phyloP scores from a whole-genome alignment of 2,797 vertebrate species.

The Pipistrellus pygmaeus region DNA sequence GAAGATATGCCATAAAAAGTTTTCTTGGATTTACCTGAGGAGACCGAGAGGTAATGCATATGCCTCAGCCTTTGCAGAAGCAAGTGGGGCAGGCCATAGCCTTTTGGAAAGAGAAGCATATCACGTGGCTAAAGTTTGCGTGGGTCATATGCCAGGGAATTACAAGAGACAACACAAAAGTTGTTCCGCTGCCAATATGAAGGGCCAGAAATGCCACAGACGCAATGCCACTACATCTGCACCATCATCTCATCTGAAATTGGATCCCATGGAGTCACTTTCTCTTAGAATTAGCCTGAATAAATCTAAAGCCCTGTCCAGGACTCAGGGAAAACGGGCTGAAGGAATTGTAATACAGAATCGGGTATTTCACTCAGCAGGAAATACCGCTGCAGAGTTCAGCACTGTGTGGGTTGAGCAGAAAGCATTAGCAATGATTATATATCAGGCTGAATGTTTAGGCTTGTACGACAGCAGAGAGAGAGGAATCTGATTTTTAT shows the following conservation, averaged over 20 bases:
- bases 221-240: background rate
- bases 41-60: background rate
- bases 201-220: too few species aligned
- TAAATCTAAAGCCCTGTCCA: background rate
- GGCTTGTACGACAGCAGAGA: conserved; percentile 6
- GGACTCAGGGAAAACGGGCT: background rate
- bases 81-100: background rate
- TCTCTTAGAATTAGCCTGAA: background rate
- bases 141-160: background rate
- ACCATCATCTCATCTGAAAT: background rate
- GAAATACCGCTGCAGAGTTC: conserved; percentile 49
- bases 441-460: conserved; percentile 33
- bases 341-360: background rate
- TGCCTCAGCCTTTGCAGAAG: background rate
- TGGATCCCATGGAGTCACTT: background rate
- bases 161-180: background rate
- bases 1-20: background rate
- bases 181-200: background rate
- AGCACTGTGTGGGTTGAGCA: conserved; percentile 22
- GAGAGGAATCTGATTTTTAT: conserved; percentile 60
- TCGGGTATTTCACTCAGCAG: conserved; percentile 31
- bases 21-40: background rate
- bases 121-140: too few species aligned
- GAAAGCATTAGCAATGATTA: conserved; percentile 70
- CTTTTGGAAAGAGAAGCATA: background rate